phyloP scores from a whole-genome alignment of 1,140 invertebrate genomes.

The Halotydeus destructor region DNA sequence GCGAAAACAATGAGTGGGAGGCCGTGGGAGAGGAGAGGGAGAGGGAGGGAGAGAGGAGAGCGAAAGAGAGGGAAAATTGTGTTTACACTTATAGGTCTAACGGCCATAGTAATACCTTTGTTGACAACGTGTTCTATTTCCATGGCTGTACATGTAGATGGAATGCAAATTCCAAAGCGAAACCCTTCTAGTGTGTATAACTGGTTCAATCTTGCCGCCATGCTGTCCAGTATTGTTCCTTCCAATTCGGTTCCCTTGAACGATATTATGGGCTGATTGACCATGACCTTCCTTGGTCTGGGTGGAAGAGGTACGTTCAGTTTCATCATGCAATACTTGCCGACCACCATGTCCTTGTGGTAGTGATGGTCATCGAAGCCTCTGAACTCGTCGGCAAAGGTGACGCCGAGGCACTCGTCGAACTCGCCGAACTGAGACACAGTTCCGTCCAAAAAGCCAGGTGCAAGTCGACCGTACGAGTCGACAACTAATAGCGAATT shows the following conservation, averaged over 20 bases:
- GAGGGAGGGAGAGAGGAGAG: background rate
- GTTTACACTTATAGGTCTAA: background rate
- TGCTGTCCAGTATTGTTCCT: conserved; percentile 3
- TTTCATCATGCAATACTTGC: conserved; percentile 3
- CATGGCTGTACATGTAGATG: conserved; percentile 13
- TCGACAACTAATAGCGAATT: conserved; percentile 21
- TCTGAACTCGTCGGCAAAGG: conserved; percentile 2
- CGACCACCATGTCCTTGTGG: too few relatives aligned
- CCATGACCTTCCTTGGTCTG: too few relatives aligned
- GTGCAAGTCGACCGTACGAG: conserved; percentile 16
- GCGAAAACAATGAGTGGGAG: too few relatives aligned
- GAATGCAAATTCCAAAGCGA: conserved; percentile 15
- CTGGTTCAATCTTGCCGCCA: background rate
- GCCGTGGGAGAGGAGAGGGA: background rate
- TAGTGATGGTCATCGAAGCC: background rate
- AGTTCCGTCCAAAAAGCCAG: conserved; percentile 17
- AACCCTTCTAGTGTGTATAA: conserved; percentile 7
- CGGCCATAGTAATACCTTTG: conserved; percentile 1
- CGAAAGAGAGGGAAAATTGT: background rate
- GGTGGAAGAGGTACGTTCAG: background rate
- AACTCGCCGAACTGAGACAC: conserved; percentile 18
- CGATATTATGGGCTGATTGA: too few relatives aligned
- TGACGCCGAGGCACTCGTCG: conserved; percentile 18
- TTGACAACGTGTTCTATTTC: conserved; percentile 12
- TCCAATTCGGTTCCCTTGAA: too few relatives aligned